Conservation (phyloP, 2,888 invertebrate species). For the Scaeva pyrastri region DNA sequence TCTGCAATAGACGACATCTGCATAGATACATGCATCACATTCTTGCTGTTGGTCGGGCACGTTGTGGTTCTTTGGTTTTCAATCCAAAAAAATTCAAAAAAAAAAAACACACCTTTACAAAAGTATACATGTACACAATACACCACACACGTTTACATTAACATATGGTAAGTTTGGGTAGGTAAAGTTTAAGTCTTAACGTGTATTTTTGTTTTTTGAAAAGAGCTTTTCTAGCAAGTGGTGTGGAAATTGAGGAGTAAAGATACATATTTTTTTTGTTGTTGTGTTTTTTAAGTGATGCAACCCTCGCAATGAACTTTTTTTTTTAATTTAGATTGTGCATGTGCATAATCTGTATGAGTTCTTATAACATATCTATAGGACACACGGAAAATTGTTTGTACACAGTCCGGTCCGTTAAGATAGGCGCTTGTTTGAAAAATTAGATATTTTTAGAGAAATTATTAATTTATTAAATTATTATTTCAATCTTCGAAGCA, state of each 20-base stretch:
- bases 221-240: constrained; percentile 29
- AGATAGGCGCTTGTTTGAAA: too few species aligned
- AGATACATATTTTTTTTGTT: neutral
- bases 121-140: too few species aligned
- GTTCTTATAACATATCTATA: neutral
- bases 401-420: neutral
- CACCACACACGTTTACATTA: too few species aligned
- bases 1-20: neutral
- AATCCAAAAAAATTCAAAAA: too few species aligned
- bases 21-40: neutral
- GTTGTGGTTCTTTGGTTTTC: neutral
- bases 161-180: neutral
- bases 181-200: constrained; percentile 18
- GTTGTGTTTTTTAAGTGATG: neutral
- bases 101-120: neutral
- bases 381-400: neutral
- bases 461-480: too few species aligned
- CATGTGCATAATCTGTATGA: constrained; percentile 48
- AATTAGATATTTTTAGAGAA: too few species aligned
- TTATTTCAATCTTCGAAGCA: too few species aligned
- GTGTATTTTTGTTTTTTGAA: constrained; percentile 5
- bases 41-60: constrained; percentile 14
- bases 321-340: constrained; percentile 43
- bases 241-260: constrained; percentile 5
- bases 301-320: constrained; percentile 64